Percentiles rank a stretch among this genome's conserved stretches.
phyloP scores from a whole-genome alignment of 2,113 vertebrate genomes.

The Centropristis striata region DNA sequence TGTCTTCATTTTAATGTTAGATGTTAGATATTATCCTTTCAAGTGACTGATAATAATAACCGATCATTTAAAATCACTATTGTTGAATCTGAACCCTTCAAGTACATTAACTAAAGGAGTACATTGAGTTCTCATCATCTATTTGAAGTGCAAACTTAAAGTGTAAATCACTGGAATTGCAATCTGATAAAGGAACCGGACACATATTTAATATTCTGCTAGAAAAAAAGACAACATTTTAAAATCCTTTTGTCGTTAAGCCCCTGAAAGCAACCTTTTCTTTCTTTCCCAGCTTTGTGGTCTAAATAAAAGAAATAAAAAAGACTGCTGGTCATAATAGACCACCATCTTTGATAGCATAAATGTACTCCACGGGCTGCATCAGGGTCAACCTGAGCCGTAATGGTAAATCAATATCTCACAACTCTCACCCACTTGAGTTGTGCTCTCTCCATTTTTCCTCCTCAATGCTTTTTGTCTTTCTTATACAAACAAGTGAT shows the following conservation, averaged over 20 bases:
- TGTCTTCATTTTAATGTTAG: too few relatives aligned
- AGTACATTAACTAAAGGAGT: conserved; percentile 1
- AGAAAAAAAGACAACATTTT: conserved; percentile 1
- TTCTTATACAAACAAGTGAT: conserved; percentile 55
- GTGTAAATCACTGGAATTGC: not conserved
- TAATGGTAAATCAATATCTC: conserved; percentile 70
- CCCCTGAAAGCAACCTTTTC: conserved; percentile 7
- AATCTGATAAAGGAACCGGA: conserved; percentile 15
- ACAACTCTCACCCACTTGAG: conserved; percentile 30
- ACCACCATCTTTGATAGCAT: conserved; percentile 31
- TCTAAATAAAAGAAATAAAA: not conserved
- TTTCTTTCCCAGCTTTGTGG: conserved; percentile 7
- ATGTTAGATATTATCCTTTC: too few relatives aligned
- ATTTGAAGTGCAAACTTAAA: conserved; percentile 23
- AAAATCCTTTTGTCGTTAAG: not conserved
- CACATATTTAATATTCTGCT: conserved; percentile 17
- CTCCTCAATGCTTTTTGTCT: conserved; percentile 22
- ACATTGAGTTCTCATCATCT: conserved; percentile 9
- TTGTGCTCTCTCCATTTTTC: not conserved
- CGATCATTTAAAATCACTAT: not conserved
- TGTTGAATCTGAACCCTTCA: not conserved
- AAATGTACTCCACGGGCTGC: conserved; percentile 35
- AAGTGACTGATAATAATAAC: not conserved
- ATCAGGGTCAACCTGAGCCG: conserved; percentile 48
- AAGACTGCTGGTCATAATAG: conserved; percentile 12